A percentile compares a stretch with the other conserved stretches of the same genome.
Conservation (phyloP, 2,888 invertebrate genomes). For the Pandemis corylana region DNA sequence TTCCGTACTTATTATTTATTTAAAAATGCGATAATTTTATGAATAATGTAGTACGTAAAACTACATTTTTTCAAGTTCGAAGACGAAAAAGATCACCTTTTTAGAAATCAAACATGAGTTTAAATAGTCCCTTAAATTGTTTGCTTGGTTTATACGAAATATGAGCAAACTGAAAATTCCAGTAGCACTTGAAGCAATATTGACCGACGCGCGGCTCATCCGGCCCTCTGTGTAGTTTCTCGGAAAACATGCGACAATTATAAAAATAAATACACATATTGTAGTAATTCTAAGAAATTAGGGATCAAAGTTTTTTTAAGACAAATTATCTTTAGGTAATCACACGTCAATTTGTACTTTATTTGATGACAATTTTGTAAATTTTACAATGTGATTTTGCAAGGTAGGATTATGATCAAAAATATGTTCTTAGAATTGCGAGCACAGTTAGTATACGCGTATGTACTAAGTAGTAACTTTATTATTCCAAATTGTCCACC, state of each 20-base stretch:
- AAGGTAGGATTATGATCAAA: not conserved
- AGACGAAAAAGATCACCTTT: no score
- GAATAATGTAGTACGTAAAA: no score
- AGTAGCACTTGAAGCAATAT: slow-evolving; percentile 3
- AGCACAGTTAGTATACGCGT: no score
- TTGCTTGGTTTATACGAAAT: not conserved
- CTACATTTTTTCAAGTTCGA: no score
- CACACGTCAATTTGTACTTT: not conserved
- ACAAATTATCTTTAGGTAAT: not conserved
- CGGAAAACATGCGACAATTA: not conserved
- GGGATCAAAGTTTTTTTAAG: not conserved
- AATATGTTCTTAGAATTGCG: no score
- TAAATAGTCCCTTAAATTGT: not conserved
- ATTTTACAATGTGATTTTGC: not conserved
- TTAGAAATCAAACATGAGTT: not conserved
- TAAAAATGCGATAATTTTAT: no score
- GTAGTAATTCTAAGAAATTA: slow-evolving; percentile 2
- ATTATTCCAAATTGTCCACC: no score
- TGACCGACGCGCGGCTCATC: slow-evolving; percentile 5
- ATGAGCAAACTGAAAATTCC: slow-evolving; percentile 22
- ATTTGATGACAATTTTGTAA: no score
- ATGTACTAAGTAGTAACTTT: no score
- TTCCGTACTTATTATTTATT: no score
- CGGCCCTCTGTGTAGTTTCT: not conserved
- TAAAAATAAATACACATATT: slow-evolving; percentile 1